phyloP scores from a whole-genome alignment of 2,888 invertebrate species.

The Lasioglossum oenotherae region DNA sequence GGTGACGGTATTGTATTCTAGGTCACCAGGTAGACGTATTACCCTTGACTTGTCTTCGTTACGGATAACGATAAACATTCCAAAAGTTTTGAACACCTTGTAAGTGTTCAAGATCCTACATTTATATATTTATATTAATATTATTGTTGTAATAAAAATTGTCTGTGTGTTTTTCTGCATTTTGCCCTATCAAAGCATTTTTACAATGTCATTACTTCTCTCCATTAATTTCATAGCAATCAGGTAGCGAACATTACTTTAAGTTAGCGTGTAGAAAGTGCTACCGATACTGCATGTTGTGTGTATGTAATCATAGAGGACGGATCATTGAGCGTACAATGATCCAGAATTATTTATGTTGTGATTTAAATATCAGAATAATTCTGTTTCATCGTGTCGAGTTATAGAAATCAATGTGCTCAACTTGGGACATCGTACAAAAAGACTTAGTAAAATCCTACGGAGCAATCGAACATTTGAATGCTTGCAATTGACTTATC shows the following conservation, averaged over 20 bases:
- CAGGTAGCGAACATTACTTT: not conserved
- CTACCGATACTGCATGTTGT: conserved; percentile 44
- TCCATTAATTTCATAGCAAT: not conserved
- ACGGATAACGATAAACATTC: conserved; percentile 12
- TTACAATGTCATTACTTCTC: not conserved
- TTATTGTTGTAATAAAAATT: conserved; percentile 54
- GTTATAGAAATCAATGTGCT: not conserved
- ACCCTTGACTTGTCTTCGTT: not conserved
- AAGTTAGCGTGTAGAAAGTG: not conserved
- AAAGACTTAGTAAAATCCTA: not conserved
- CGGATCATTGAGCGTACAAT: not conserved
- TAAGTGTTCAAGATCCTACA: conserved; percentile 20
- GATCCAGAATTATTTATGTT: not conserved
- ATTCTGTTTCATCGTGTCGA: not conserved
- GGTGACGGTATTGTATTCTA: conserved; percentile 24
- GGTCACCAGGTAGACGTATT: not conserved
- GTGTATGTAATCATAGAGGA: conserved; percentile 23
- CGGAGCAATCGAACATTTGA: not conserved
- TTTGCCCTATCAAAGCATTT: not conserved
- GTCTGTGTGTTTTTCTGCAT: conserved; percentile 47
- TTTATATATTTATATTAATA: conserved; percentile 40
- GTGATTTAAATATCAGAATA: not conserved
- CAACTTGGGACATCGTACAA: not conserved
- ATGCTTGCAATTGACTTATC: not conserved
- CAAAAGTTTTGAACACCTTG: conserved; percentile 7